Percentiles rank a stretch among this genome's conserved stretches.
phyloP scores from a whole-genome alignment of 2,113 vertebrate species.

The Crocuta crocuta region DNA sequence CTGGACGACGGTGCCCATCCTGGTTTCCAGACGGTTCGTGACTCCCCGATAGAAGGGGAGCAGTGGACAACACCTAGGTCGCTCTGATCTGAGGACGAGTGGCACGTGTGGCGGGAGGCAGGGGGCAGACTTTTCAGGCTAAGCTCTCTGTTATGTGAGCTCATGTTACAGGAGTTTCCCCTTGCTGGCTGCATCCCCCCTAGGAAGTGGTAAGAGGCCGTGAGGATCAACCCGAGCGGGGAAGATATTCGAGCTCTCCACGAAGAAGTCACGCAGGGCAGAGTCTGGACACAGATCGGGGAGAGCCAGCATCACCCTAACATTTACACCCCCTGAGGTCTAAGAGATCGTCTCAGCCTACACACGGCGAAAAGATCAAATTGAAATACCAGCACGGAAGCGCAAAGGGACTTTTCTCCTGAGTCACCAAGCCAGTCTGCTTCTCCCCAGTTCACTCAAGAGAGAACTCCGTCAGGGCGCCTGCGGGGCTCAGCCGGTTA shows the following conservation, averaged over 20 bases:
- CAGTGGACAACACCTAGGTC: accelerated
- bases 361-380: accelerated
- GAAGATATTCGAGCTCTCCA: neutral
- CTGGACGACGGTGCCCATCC: accelerated
- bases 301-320: neutral
- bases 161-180: neutral
- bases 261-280: neutral
- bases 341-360: neutral
- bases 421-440: neutral
- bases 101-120: accelerated
- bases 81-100: accelerated
- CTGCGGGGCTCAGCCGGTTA: no score
- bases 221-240: neutral
- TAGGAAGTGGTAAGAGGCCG: neutral
- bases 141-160: neutral
- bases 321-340: neutral
- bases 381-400: neutral
- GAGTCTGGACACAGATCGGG: neutral
- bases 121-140: accelerated
- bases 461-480: neutral
- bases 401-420: neutral
- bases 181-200: neutral
- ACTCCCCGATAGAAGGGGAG: neutral
- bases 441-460: neutral
- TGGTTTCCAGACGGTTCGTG: neutral